Evolutionary conservation across 2,797 vertebrate species (phyloP).

Genomic region (Antrozous pallidus): DNA sequence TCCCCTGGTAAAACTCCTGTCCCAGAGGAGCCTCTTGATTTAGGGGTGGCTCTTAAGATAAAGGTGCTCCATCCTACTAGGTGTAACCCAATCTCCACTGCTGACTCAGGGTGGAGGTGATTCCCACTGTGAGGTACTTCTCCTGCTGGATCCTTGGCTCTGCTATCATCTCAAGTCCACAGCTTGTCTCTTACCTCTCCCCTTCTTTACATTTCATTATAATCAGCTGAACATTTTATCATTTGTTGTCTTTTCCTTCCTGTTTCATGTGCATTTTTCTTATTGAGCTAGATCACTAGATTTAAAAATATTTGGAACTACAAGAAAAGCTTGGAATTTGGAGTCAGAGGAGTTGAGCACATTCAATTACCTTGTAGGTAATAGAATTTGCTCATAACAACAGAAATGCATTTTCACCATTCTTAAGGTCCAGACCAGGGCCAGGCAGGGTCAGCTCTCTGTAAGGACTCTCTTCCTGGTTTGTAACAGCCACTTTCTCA

Average conservation of each 20-base stretch:
- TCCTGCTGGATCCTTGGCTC: neutral
- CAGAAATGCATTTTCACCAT: neutral
- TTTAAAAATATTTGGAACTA: neutral
- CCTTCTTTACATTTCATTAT: neutral
- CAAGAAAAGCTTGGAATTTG: constrained; percentile 1
- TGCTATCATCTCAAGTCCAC: neutral
- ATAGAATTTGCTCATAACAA: no score
- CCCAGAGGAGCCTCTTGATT: neutral
- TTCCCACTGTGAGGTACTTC: neutral
- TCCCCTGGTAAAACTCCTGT: neutral
- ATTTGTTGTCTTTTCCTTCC: neutral
- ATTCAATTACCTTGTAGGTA: neutral
- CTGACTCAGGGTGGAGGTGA: neutral
- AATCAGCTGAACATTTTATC: neutral
- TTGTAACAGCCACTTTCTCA: neutral
- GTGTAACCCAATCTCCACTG: neutral
- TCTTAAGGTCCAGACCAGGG: neutral
- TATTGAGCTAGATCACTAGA: neutral
- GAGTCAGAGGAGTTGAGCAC: neutral
- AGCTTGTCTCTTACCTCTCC: neutral
- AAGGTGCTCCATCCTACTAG: neutral
- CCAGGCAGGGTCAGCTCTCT: neutral
- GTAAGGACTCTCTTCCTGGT: neutral
- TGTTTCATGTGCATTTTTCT: neutral
- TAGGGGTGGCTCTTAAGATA: neutral